Evolutionary conservation across 2,113 vertebrate species (phyloP), one percentile per base, ranked within the genome.

Genomic region (Psilopogon haemacephalus): DNA sequence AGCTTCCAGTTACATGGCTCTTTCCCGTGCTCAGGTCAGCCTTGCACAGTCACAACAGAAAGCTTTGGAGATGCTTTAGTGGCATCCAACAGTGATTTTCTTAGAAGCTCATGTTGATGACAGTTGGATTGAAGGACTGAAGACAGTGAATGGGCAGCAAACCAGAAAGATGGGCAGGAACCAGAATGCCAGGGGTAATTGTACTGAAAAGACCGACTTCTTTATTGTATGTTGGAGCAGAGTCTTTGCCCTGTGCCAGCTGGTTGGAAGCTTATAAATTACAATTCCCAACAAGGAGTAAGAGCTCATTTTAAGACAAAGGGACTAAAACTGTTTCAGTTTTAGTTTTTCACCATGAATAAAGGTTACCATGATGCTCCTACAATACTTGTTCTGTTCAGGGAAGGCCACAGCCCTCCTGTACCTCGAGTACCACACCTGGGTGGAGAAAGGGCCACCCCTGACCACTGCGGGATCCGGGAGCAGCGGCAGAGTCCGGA

Each of bases 241-340:
- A 91, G 83, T 90, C 91, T 91, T 84, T 92, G 84, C 89, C 84
- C 86, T 93, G 86, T 68, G 90, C 77, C 89, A 95, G 68, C 94
- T 93, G 5, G 27, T 80, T 67, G 52, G 21, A 84, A 88, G 89
- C 96, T 93, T 72, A 96, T 96, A 97, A 96, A 96, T 97, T 97
- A 97, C 94, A 97, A 93, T 84, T 95, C 84, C 78, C 88, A 93
- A 54, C 48, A 89, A 76, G 94, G 60, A 74, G 71, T 76, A 68
- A 82, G 87, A 94, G 92, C 88, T 89, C 93, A 67, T 84, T 85
- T 95, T 86, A 86, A 86, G 93, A 95, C 81, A 88, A 90, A 96
- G 93, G 46, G 84, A 89, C 79, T 62, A 89, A 94, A 95, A 93
- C 89, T 15, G 63, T 59, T 2, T 77, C 83, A 89, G 89, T 94